phyloP scores from a whole-genome alignment of 2,888 invertebrate genomes.

The Euclidia mi region DNA sequence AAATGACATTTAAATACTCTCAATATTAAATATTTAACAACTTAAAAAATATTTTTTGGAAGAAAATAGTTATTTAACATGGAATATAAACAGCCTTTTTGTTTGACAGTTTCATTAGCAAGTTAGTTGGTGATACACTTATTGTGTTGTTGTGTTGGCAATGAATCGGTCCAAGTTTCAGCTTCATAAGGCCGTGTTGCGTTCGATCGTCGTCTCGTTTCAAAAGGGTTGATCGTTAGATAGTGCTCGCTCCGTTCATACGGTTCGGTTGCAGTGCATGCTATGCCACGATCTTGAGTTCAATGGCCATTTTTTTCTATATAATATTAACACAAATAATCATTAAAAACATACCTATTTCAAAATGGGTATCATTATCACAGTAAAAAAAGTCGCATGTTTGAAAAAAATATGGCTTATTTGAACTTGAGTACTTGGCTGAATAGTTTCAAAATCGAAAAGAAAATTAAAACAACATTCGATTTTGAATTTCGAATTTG shows the following conservation, averaged over 20 bases:
- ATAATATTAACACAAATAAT: too few species aligned
- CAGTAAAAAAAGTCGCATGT: too few species aligned
- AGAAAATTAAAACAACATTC: slow-evolving; percentile 34
- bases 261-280: slow-evolving; percentile 85
- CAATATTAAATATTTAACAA: too few species aligned
- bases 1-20: too few species aligned
- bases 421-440: slow-evolving; percentile 39
- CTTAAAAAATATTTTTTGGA: too few species aligned
- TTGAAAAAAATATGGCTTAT: not conserved
- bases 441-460: slow-evolving; percentile 41
- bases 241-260: slow-evolving; percentile 74
- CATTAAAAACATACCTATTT: too few species aligned
- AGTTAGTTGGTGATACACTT: too few species aligned
- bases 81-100: too few species aligned
- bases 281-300: slow-evolving; percentile 44
- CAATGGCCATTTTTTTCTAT: slow-evolving; percentile 29
- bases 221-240: slow-evolving; percentile 90
- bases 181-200: slow-evolving; percentile 55
- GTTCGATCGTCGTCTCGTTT: slow-evolving; percentile 79
- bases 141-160: not conserved
- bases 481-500: slow-evolving; percentile 29
- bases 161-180: slow-evolving; percentile 6
- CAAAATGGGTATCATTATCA: too few species aligned
- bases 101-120: too few species aligned
- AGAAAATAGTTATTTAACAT: too few species aligned